These are phyloP conservation scores for Paralvinella palmiformis DNA, from an alignment of 1,140 invertebrate species.

Conservation along the genomic window DNA sequence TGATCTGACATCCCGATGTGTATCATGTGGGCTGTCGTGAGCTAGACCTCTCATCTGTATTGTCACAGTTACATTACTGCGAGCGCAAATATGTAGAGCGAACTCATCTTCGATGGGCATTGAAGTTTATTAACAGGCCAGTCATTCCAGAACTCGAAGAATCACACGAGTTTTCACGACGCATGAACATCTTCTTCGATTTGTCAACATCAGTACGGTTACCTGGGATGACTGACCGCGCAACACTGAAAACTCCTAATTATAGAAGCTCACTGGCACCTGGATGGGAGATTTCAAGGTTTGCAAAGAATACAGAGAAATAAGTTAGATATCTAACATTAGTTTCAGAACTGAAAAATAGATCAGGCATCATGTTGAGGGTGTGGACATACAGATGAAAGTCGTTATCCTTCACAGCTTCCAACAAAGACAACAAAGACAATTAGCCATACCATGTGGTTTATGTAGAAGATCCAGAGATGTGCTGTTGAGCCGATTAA, in stretches of 20 bases:
- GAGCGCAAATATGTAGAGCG: conserved; percentile 24
- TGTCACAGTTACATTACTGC: conserved; percentile 8
- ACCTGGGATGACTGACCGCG: conserved; percentile 24
- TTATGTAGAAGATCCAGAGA: conserved; percentile 24
- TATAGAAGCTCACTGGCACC: conserved; percentile 18
- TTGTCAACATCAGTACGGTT: not conserved
- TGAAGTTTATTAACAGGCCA: conserved; percentile 11
- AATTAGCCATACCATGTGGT: conserved; percentile 26
- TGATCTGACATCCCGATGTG: conserved; percentile 26
- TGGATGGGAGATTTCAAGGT: conserved; percentile 24
- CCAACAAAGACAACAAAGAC: conserved; percentile 16
- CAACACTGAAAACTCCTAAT: conserved; percentile 24
- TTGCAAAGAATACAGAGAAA: conserved; percentile 23
- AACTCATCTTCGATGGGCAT: conserved; percentile 28
- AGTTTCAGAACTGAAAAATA: conserved; percentile 31
- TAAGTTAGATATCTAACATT: conserved; percentile 25
- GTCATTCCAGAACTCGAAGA: not conserved
- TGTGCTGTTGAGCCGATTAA: conserved; percentile 19
- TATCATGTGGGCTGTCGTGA: not conserved
- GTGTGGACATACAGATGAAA: conserved; percentile 21
- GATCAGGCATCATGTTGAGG: conserved; percentile 17
- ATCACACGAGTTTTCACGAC: not conserved
- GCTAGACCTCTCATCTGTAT: not conserved
- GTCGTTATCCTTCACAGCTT: conserved; percentile 25
- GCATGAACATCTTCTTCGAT: not conserved